Conservation (phyloP, 2,888 invertebrate species). For the Tiliacea citrago region DNA sequence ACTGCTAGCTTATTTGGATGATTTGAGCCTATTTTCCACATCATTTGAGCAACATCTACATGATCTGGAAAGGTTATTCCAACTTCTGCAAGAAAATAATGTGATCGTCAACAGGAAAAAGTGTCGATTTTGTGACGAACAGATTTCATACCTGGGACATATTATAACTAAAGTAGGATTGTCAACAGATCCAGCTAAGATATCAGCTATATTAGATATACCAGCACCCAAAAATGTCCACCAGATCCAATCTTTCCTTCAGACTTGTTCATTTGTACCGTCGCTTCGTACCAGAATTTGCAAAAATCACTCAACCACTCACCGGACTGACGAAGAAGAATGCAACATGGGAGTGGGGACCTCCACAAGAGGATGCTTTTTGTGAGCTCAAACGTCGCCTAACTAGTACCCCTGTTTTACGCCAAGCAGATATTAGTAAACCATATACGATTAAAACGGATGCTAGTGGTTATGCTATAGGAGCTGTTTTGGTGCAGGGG, state of each 20-base stretch:
- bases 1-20: slow-evolving; percentile 67
- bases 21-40: slow-evolving; percentile 63
- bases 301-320: not conserved
- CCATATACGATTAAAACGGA: slow-evolving; percentile 63
- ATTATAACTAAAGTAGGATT: slow-evolving; percentile 44
- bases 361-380: not conserved
- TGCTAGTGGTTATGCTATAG: slow-evolving; percentile 67
- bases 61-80: slow-evolving; percentile 44
- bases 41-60: slow-evolving; percentile 59
- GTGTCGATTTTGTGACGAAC: slow-evolving; percentile 6
- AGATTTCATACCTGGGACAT: slow-evolving; percentile 11
- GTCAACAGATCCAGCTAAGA: slow-evolving; percentile 54
- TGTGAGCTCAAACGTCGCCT: slow-evolving; percentile 54
- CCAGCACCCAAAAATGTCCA: slow-evolving; percentile 53
- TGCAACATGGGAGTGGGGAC: not conserved
- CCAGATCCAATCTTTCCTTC: slow-evolving; percentile 58
- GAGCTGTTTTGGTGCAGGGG: slow-evolving; percentile 40
- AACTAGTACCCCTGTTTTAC: slow-evolving; percentile 53
- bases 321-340: not conserved
- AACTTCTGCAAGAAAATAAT: not conserved
- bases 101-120: not conserved
- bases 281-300: slow-evolving; percentile 63
- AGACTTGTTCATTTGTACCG: slow-evolving; percentile 60
- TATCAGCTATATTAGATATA: slow-evolving; percentile 46
- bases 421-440: slow-evolving; percentile 43